Percentiles rank a stretch among this genome's conserved stretches.
Evolutionary conservation across 2,113 vertebrate species (phyloP).

Genomic region (Phrynocephalus versicolor): DNA sequence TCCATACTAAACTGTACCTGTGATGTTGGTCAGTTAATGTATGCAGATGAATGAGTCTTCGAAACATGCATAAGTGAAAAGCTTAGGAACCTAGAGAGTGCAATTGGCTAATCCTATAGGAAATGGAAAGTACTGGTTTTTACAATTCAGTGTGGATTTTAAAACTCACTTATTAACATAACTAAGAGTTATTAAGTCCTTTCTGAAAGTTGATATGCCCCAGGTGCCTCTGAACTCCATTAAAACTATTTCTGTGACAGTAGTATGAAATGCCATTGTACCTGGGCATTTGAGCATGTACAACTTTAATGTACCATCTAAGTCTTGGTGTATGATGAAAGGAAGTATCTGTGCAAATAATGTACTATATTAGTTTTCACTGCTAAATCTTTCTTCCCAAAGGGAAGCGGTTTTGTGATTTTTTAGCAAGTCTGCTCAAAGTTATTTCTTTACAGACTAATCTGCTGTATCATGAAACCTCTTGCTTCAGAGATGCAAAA

Average conservation of each 20-base stretch:
- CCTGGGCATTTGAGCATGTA: background rate
- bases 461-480: too few relatives aligned
- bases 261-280: background rate
- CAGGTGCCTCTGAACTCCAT: background rate
- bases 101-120: background rate
- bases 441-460: background rate
- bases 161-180: background rate
- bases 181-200: background rate
- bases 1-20: background rate
- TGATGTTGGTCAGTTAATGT: background rate
- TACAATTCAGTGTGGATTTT: background rate
- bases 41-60: background rate
- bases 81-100: background rate
- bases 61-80: background rate
- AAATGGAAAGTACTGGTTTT: background rate
- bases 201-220: background rate
- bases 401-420: background rate
- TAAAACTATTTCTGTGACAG: too few relatives aligned
- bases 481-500: background rate
- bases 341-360: fast-evolving
- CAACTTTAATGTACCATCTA: background rate
- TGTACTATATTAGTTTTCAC: background rate
- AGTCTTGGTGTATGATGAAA: background rate
- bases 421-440: background rate
- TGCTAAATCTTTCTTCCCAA: background rate